Evolutionary conservation across 2,888 invertebrate genomes (phyloP).

Genomic region (Dasypogon diadema): DNA sequence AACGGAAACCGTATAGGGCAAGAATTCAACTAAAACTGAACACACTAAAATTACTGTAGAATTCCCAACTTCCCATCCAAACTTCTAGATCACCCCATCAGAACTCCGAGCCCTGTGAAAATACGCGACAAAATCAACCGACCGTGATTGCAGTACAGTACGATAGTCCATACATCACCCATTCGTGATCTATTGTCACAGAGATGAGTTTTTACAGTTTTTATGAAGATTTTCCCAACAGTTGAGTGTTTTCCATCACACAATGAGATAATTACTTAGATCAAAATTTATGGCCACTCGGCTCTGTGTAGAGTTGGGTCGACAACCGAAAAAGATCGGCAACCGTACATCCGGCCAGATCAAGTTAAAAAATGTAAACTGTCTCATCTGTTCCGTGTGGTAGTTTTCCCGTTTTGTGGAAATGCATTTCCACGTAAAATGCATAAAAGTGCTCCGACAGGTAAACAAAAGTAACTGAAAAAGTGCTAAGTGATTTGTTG

Average conservation of each 20-base stretch:
- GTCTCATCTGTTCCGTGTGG: background rate
- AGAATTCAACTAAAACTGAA: constrained; percentile 30
- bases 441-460: background rate
- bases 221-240: constrained; percentile 41
- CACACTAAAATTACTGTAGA: background rate
- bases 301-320: constrained; percentile 47
- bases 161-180: constrained; percentile 20
- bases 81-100: background rate
- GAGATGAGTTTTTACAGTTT: constrained; percentile 26
- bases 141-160: constrained; percentile 10
- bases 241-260: constrained; percentile 36
- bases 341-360: constrained; percentile 54
- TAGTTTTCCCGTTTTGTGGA: background rate
- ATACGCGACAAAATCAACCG: constrained; percentile 44
- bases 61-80: constrained; percentile 10
- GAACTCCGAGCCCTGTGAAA: constrained; percentile 37
- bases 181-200: constrained; percentile 35
- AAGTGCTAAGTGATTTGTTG: constrained; percentile 26
- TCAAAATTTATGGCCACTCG: constrained; percentile 41
- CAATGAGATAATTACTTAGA: constrained; percentile 42
- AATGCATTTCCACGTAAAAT: background rate
- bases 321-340: constrained; percentile 55
- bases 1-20: constrained; percentile 23
- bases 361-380: background rate
- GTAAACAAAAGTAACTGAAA: constrained; percentile 14